A percentile compares a stretch with the other conserved stretches of the same genome.
These are phyloP conservation scores for Drosophila maculinotata DNA, from an alignment of 2,888 invertebrate genomes.

Conservation along the genomic window DNA sequence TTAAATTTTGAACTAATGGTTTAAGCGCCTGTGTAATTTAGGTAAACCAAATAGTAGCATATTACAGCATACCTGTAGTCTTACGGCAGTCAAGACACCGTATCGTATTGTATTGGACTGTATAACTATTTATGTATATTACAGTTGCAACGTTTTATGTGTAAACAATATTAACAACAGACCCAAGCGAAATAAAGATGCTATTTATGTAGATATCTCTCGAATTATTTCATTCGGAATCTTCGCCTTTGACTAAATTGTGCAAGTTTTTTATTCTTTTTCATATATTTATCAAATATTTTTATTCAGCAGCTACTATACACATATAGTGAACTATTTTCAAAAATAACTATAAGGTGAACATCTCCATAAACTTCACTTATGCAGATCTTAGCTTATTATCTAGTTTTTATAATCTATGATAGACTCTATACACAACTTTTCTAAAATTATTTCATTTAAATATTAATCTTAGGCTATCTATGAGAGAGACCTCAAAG, in stretches of 20 bases:
- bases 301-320: too few species aligned
- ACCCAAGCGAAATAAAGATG: conserved; percentile 66
- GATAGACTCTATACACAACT: too few species aligned
- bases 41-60: conserved; percentile 44
- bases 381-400: too few species aligned
- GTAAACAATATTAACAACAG: conserved; percentile 50
- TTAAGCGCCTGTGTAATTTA: conserved; percentile 32
- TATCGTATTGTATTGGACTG: conserved; percentile 41
- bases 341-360: too few species aligned
- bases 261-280: neutral
- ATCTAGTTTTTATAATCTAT: too few species aligned
- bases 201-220: conserved; percentile 61
- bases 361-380: too few species aligned
- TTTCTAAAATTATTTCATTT: too few species aligned
- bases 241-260: neutral
- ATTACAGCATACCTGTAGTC: conserved; percentile 8
- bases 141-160: conserved; percentile 66
- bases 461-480: too few species aligned
- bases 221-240: neutral
- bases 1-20: conserved; percentile 15
- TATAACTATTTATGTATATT: conserved; percentile 56
- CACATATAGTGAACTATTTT: too few species aligned
- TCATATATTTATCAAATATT: neutral
- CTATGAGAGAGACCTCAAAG: too few species aligned
- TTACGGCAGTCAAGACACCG: conserved; percentile 6